phyloP scores from a whole-genome alignment of 2,113 vertebrate species.

The Charadrius vociferus region DNA sequence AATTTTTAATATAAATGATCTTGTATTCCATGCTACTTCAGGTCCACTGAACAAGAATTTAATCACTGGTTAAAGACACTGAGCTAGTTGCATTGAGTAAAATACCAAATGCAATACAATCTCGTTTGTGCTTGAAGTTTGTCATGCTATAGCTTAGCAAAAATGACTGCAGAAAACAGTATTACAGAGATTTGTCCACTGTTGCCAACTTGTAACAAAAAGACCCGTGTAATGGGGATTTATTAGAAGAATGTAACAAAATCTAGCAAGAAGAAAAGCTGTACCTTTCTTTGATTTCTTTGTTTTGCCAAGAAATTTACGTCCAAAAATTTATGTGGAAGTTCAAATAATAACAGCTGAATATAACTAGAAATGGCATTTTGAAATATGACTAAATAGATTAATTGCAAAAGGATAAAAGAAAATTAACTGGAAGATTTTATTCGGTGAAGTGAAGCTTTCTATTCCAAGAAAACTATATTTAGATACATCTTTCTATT shows the following conservation, averaged over 20 bases:
- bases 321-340: not conserved
- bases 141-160: not conserved
- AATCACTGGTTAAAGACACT: not conserved
- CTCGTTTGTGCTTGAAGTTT: not conserved
- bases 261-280: not conserved
- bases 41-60: not conserved
- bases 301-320: not conserved
- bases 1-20: not conserved
- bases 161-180: not conserved
- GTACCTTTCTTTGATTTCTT: not conserved
- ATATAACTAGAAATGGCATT: not conserved
- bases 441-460: not conserved
- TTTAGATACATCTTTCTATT: not conserved
- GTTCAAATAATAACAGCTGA: not conserved
- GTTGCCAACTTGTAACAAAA: not conserved
- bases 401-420: not conserved
- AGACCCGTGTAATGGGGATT: not conserved
- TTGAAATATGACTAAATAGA: not conserved
- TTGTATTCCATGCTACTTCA: not conserved
- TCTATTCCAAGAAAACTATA: not conserved
- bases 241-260: not conserved
- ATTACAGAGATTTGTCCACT: not conserved
- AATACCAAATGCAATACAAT: not conserved
- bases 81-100: not conserved
- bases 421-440: constrained; percentile 10